Conservation (phyloP, 2,113 vertebrate species). For the Orycteropus afer region DNA sequence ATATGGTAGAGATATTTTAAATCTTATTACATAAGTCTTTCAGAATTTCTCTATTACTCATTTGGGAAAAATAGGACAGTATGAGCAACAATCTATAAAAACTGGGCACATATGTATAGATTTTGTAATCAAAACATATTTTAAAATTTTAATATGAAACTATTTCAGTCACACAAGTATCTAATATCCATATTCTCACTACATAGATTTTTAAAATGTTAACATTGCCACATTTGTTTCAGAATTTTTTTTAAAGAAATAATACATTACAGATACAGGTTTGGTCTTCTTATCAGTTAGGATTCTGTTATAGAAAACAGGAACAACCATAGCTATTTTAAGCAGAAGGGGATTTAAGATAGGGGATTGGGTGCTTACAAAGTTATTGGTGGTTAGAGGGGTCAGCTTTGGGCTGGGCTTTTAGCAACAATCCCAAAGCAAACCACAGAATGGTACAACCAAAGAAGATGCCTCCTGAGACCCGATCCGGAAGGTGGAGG, state of each 20-base stretch:
- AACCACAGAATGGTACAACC: background rate
- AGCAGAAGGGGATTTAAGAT: background rate
- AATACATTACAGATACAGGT: background rate
- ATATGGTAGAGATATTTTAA: constrained; percentile 43
- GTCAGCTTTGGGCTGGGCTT: background rate
- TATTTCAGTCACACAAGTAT: constrained; percentile 24
- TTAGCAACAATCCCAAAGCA: background rate
- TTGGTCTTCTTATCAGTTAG: background rate
- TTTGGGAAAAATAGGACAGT: constrained; percentile 50
- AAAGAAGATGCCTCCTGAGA: background rate
- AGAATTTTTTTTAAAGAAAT: background rate
- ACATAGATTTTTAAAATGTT: constrained; percentile 1
- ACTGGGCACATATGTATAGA: background rate
- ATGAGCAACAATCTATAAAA: constrained; percentile 29
- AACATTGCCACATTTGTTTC: background rate
- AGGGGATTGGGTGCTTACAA: background rate
- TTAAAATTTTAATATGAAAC: constrained; percentile 22
- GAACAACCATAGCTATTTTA: background rate
- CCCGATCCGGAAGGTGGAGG: background rate
- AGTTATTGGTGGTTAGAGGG: background rate
- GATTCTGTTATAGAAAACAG: background rate
- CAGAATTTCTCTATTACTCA: constrained; percentile 1
- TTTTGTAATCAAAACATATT: constrained; percentile 34
- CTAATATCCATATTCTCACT: background rate
- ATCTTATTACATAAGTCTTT: background rate